Percentiles rank a stretch among this genome's conserved stretches.
Conservation (phyloP, 2,888 invertebrate genomes). For the Thereva nobilitata region DNA sequence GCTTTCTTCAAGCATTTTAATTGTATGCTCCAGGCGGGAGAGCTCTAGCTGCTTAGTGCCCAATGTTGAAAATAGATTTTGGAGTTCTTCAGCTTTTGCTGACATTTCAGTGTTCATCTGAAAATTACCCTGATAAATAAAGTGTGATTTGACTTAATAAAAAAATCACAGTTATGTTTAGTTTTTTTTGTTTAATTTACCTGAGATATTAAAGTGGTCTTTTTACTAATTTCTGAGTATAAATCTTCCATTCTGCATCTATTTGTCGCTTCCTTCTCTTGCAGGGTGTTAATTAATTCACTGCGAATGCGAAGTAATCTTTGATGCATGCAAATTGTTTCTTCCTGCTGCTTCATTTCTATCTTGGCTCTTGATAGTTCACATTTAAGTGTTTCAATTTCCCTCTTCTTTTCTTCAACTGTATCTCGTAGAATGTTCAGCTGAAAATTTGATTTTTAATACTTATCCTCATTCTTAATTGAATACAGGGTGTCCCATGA, state of each 20-base stretch:
- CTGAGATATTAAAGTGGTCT: conserved; percentile 43
- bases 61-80: conserved; percentile 48
- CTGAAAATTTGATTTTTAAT: conserved; percentile 17
- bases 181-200: conserved; percentile 39
- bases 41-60: conserved; percentile 50
- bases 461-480: too few relatives aligned
- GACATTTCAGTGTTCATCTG: conserved; percentile 50
- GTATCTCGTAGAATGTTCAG: conserved; percentile 35
- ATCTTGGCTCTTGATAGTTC: conserved; percentile 45
- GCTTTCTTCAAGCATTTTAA: conserved; percentile 51
- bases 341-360: conserved; percentile 47
- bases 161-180: not conserved
- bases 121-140: conserved; percentile 33
- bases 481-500: too few relatives aligned
- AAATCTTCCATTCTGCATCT: conserved; percentile 48
- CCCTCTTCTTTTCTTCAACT: conserved; percentile 44
- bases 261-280: conserved; percentile 48
- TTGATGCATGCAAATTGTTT: conserved; percentile 47
- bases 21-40: conserved; percentile 49
- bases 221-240: conserved; percentile 46
- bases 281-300: conserved; percentile 50
- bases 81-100: conserved; percentile 50
- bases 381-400: conserved; percentile 46
- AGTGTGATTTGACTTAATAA: too few relatives aligned
- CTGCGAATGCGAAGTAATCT: conserved; percentile 49